These are phyloP conservation scores for Leistus spinibarbis DNA, from an alignment of 2,888 invertebrate genomes.

Conservation along the genomic window DNA sequence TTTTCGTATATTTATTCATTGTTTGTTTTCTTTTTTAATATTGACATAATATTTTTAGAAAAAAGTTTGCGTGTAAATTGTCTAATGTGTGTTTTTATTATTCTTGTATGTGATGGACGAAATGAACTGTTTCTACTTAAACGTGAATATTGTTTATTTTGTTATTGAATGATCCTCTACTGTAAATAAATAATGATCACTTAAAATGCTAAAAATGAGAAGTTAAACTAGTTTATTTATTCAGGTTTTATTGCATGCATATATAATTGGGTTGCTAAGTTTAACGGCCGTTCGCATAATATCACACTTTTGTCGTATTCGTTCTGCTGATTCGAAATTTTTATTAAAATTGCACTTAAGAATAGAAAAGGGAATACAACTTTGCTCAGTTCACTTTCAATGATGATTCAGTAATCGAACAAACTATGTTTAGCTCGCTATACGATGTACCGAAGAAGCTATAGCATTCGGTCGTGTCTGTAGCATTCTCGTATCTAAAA, in stretches of 20 bases:
- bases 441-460: no score
- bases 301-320: no score
- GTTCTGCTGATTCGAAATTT: no score
- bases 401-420: no score
- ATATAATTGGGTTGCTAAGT: no score
- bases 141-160: slow-evolving; percentile 10
- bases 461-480: no score
- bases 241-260: not conserved
- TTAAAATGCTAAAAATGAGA: not conserved
- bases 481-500: no score
- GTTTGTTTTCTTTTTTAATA: slow-evolving; percentile 18
- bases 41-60: slow-evolving; percentile 32
- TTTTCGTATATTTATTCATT: slow-evolving; percentile 26
- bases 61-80: slow-evolving; percentile 25
- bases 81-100: slow-evolving; percentile 39
- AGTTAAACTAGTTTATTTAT: not conserved
- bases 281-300: no score
- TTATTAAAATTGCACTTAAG: no score
- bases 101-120: slow-evolving; percentile 37
- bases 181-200: not conserved
- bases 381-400: no score
- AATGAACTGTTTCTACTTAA: slow-evolving; percentile 38
- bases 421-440: no score
- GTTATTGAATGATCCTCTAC: not conserved
- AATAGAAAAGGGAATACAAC: no score